Evolutionary conservation across 2,797 vertebrate genomes (phyloP).

Genomic region (Siniperca undulata): DNA sequence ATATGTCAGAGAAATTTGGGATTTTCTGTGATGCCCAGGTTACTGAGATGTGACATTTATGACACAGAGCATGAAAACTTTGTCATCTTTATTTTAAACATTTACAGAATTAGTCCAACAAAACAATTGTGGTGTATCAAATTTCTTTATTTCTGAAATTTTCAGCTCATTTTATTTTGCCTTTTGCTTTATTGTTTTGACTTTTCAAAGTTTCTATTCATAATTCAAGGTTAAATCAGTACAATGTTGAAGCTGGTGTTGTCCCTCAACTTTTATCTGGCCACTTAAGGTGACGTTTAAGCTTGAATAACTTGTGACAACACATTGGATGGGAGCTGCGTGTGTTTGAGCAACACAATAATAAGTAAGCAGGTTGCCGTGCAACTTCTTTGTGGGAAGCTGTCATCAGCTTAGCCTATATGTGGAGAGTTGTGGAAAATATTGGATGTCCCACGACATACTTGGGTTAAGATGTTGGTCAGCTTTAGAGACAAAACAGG

Average conservation of each 20-base stretch:
- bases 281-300: neutral
- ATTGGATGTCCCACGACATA: neutral
- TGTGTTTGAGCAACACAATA: neutral
- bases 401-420: constrained; percentile 10
- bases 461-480: neutral
- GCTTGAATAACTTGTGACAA: neutral
- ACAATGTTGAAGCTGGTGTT: constrained; percentile 8
- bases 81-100: neutral
- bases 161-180: neutral
- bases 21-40: constrained; percentile 8
- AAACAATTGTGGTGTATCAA: neutral
- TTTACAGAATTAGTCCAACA: too few relatives aligned
- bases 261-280: neutral
- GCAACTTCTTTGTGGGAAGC: neutral
- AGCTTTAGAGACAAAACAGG: neutral
- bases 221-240: neutral
- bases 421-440: neutral
- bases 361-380: neutral
- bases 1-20: constrained; percentile 14
- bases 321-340: neutral
- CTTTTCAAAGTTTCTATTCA: neutral
- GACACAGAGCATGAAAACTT: neutral
- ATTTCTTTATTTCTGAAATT: neutral
- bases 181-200: neutral
- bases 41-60: constrained; percentile 21